Evolutionary conservation across 2,797 vertebrate species (phyloP).

Genomic region (Sibirionetta formosa): DNA sequence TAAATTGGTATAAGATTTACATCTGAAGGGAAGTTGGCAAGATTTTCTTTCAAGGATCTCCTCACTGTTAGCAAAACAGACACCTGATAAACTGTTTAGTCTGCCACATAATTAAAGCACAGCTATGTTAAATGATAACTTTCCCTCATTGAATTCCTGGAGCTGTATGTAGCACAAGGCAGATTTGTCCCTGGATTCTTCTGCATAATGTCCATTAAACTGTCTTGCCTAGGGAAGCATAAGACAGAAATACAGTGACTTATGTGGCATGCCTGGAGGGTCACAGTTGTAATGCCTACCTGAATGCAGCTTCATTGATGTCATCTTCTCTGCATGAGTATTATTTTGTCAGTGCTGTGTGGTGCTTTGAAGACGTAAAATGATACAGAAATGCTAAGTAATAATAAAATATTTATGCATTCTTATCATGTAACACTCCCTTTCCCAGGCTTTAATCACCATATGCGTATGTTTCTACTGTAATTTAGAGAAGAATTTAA

Average conservation of each 20-base stretch:
- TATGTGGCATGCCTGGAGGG: neutral
- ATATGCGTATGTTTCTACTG: neutral
- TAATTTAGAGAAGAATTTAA: neutral
- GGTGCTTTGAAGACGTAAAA: neutral
- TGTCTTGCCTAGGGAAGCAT: neutral
- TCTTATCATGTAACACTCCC: neutral
- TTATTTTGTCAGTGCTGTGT: neutral
- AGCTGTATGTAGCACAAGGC: neutral
- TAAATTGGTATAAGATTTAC: neutral
- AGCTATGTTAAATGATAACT: neutral
- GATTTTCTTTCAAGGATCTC: neutral
- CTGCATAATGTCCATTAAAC: neutral
- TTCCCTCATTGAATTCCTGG: neutral
- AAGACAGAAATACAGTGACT: neutral
- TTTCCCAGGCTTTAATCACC: neutral
- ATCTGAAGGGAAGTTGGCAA: neutral
- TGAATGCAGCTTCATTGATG: neutral
- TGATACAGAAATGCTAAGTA: neutral
- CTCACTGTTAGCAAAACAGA: neutral
- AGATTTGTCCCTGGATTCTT: neutral
- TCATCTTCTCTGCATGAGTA: neutral
- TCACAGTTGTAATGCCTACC: neutral
- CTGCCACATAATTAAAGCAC: neutral
- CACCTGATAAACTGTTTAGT: neutral
- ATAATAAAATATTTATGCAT: neutral